Percentiles rank a stretch among this genome's conserved stretches.
Evolutionary conservation across 2,888 invertebrate species (phyloP).

Genomic region (Drosophila affinis): DNA sequence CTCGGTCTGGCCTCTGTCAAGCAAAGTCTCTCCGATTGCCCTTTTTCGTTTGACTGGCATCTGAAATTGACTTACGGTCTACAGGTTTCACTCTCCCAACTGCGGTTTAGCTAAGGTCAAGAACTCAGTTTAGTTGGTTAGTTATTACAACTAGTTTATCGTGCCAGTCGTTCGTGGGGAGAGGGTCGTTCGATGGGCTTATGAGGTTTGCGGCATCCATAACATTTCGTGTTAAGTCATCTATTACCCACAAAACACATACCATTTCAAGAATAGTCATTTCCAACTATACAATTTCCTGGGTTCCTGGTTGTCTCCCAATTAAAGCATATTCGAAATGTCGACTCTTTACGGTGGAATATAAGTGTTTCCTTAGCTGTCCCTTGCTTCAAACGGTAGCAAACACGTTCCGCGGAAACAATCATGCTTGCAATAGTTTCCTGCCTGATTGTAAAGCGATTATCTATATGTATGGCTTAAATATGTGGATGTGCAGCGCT

Average conservation of each 20-base stretch:
- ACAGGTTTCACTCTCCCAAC: conserved; percentile 3
- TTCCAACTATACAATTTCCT: background rate
- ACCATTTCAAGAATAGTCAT: background rate
- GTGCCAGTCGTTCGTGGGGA: background rate
- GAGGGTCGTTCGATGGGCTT: background rate
- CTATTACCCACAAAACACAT: background rate
- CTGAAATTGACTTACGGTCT: conserved; percentile 57
- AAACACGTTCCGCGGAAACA: conserved; percentile 75
- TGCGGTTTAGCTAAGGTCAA: conserved; percentile 16
- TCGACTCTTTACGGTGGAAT: conserved; percentile 6
- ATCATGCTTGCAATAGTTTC: conserved; percentile 75
- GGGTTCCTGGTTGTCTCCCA: background rate
- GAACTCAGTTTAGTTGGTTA: conserved; percentile 15
- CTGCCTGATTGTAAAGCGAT: conserved; percentile 76
- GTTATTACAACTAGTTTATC: conserved; percentile 23
- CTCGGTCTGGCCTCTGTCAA: conserved; percentile 38
- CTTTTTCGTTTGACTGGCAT: conserved; percentile 46
- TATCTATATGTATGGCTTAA: conserved; percentile 60
- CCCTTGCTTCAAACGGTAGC: conserved; percentile 24
- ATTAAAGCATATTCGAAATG: background rate
- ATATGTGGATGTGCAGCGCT: conserved; percentile 39
- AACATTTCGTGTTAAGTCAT: background rate
- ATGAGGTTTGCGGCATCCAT: background rate
- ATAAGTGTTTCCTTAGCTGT: conserved; percentile 6
- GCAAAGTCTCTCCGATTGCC: conserved; percentile 36